A percentile compares a stretch with the other conserved stretches of the same genome.
These are phyloP conservation scores for Cheilosia urbana DNA, from an alignment of 2,888 invertebrate species.

Conservation along the genomic window DNA sequence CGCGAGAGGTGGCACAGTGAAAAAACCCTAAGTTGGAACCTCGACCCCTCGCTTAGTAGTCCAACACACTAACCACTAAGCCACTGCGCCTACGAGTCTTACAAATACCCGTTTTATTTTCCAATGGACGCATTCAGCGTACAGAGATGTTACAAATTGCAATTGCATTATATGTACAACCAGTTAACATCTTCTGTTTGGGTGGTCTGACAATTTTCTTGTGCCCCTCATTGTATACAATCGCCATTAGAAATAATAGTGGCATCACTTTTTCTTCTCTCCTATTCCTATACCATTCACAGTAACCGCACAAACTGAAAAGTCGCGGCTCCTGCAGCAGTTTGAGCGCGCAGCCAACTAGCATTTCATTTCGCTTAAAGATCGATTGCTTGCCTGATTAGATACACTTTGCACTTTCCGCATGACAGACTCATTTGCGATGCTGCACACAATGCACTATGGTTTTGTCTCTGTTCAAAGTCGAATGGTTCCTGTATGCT, in stretches of 20 bases:
- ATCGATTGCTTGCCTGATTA: slow-evolving; percentile 65
- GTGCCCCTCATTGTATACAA: not conserved
- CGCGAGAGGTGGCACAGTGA: no score
- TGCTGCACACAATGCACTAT: slow-evolving; percentile 44
- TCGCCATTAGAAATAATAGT: slow-evolving; percentile 5
- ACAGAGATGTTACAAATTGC: not conserved
- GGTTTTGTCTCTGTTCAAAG: slow-evolving; percentile 1
- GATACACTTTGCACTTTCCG: slow-evolving; percentile 71
- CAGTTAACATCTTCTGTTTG: no score
- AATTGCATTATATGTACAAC: no score
- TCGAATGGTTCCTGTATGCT: slow-evolving; percentile 16
- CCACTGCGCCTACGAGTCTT: no score
- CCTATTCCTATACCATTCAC: slow-evolving; percentile 14
- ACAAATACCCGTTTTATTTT: no score
- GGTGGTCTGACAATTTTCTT: no score
- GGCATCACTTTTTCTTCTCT: slow-evolving; percentile 28
- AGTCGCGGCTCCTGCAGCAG: slow-evolving; percentile 30
- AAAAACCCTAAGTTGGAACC: no score
- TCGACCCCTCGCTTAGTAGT: no score
- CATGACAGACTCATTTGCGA: slow-evolving; percentile 60
- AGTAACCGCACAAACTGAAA: slow-evolving; percentile 31
- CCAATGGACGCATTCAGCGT: no score
- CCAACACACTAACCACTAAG: no score
- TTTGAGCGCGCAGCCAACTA: slow-evolving; percentile 46
- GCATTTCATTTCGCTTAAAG: slow-evolving; percentile 61